Percentiles rank a stretch among this genome's conserved stretches.
These are phyloP conservation scores for Bucorvus abyssinicus DNA, from an alignment of 2,797 vertebrate genomes.

Conservation along the genomic window DNA sequence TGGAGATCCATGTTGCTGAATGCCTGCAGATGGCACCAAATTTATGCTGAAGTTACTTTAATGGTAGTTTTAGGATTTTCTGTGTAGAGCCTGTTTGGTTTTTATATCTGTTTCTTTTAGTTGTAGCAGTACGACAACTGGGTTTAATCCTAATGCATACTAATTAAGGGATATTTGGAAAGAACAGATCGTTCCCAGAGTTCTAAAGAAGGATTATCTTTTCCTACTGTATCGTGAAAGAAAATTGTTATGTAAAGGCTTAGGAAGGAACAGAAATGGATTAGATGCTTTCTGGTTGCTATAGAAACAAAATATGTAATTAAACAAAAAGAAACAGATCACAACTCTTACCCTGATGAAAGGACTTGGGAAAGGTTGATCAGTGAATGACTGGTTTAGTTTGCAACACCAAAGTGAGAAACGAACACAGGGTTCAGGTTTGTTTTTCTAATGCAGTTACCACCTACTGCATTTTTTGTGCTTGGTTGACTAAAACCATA, in stretches of 20 bases:
- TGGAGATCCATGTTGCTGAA: neutral
- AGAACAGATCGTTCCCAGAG: conserved; percentile 29
- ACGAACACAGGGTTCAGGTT: neutral
- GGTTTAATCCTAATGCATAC: conserved; percentile 70
- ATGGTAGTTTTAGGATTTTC: neutral
- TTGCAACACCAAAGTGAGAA: conserved; percentile 16
- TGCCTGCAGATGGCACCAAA: conserved; percentile 78
- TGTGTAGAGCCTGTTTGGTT: conserved; percentile 20
- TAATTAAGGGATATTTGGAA: conserved; percentile 73
- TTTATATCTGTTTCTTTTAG: conserved; percentile 33
- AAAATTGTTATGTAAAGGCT: conserved; percentile 63
- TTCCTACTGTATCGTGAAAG: conserved; percentile 62
- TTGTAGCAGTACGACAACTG: conserved; percentile 17
- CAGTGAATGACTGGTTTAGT: conserved; percentile 22
- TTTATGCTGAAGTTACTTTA: conserved; percentile 42
- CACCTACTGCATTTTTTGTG: neutral
- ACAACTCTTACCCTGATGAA: conserved; percentile 30
- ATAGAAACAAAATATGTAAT: conserved; percentile 73
- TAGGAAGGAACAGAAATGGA: conserved; percentile 64
- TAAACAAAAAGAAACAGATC: conserved; percentile 66
- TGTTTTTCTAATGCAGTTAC: neutral
- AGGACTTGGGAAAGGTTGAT: conserved; percentile 21
- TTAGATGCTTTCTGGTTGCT: conserved; percentile 65
- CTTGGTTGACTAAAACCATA: neutral
- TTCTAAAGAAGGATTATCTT: conserved; percentile 74